Evolutionary conservation across 1,140 invertebrate genomes (phyloP), one percentile per base, ranked within the genome.

Genomic region (Anthonomus grandis): DNA sequence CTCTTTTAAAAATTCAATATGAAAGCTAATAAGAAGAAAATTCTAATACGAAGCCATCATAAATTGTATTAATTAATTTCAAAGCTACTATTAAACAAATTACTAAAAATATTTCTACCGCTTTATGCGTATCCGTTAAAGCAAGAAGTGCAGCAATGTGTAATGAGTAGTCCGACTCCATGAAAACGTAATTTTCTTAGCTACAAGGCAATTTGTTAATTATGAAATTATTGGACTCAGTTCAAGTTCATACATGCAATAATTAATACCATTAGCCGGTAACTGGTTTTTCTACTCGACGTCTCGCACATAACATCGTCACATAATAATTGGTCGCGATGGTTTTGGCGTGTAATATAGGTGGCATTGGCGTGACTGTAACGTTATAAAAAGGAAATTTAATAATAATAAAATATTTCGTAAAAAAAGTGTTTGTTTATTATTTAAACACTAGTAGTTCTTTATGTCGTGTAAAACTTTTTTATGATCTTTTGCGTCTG

Each of bases 141-240:
- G n/a, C 27, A 31, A 8, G 27, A 31, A 31, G n/a, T n/a, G 6
- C n/a, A 31, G 27, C 6, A 31, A 31, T 8, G 27, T 31, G 27
- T n/a, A 31, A 31, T 31, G n/a, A 31, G 6, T 8, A n/a, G n/a
- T 31, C n/a, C 6, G n/a, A 31, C 27, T 8, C 27, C 38, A 39
- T 39, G 38, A 39, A 39, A 39, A 39, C 18, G 18, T 39, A 27
- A 48, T 48, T 48, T 48, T 15, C 45, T 31, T 48, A 13, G 27
- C 17, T 18, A 13, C 15, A 15, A 50, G 17, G 47, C 34, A 50
- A 50, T 50, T 50, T 50, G 19, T 50, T 50, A 50, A 50, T 50
- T 50, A 50, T 50, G 47, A 50, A 50, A 50, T 50, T 50, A 50
- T 50, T 50, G 47, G 47, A 50, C 47, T 50, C 47, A 21, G 47